Percentiles rank a stretch among this genome's conserved stretches.
phyloP scores from a whole-genome alignment of 1,140 invertebrate genomes.

The Stenopsyche tienmushanensis region DNA sequence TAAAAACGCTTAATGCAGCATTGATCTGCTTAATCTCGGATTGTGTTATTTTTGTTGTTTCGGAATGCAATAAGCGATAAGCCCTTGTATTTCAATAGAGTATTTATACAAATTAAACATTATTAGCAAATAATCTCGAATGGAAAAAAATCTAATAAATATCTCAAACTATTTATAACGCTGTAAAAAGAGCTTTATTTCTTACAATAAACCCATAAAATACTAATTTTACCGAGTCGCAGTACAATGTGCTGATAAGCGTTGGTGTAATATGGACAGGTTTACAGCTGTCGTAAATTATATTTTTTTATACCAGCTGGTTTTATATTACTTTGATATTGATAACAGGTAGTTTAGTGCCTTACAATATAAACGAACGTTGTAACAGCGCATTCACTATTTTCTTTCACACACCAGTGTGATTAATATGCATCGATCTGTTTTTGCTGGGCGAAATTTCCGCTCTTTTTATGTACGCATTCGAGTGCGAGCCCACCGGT shows the following conservation, averaged over 20 bases:
- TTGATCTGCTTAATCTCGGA: too few species aligned
- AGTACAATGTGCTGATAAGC: constrained; percentile 39
- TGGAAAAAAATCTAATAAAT: not conserved
- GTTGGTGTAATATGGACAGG: constrained; percentile 33
- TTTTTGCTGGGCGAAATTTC: too few species aligned
- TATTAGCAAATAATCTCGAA: too few species aligned
- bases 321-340: constrained; percentile 35
- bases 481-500: too few species aligned
- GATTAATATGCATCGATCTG: not conserved
- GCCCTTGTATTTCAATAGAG: too few species aligned
- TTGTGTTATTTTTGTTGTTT: too few species aligned
- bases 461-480: too few species aligned
- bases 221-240: constrained; percentile 39
- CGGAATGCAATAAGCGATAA: too few species aligned
- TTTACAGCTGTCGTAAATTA: constrained; percentile 37
- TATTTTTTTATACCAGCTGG: constrained; percentile 30
- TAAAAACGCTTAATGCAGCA: too few species aligned
- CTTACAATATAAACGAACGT: constrained; percentile 7
- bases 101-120: too few species aligned
- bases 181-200: constrained; percentile 37
- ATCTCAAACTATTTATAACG: constrained; percentile 17
- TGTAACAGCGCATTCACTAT: too few species aligned
- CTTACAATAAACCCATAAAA: constrained; percentile 39
- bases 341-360: constrained; percentile 40
- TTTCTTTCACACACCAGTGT: not conserved